Evolutionary conservation across 2,797 vertebrate genomes (phyloP).

Genomic region (Danio kyathit): DNA sequence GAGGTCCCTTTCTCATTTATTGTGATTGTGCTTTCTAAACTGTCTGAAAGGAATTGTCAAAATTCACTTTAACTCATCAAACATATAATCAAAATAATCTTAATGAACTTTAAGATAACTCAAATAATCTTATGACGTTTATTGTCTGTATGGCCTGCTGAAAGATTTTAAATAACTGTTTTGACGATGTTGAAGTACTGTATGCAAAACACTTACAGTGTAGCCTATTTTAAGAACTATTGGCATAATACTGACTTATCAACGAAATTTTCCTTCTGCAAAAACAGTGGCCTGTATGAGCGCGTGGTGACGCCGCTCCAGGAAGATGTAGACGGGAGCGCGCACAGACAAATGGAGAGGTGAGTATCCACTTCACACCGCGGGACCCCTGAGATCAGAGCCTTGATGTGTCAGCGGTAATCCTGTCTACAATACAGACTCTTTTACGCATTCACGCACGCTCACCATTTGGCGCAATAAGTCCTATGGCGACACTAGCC

Average conservation of each 20-base stretch:
- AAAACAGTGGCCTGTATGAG: neutral
- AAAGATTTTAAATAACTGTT: too few relatives aligned
- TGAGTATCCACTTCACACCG: conserved; percentile 45
- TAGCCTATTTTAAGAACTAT: neutral
- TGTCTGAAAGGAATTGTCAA: too few relatives aligned
- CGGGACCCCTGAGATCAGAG: conserved; percentile 46
- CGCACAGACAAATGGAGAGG: conserved; percentile 40
- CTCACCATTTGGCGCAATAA: conserved; percentile 82
- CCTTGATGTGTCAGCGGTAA: conserved; percentile 38
- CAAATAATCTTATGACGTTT: too few relatives aligned
- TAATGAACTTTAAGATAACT: too few relatives aligned
- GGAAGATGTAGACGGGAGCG: conserved; percentile 9
- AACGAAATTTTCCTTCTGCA: neutral
- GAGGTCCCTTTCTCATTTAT: too few relatives aligned
- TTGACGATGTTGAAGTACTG: neutral
- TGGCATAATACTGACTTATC: neutral
- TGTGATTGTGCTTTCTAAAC: too few relatives aligned
- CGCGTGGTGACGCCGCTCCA: conserved; percentile 8
- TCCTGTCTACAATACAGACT: conserved; percentile 5
- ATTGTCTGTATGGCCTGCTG: too few relatives aligned
- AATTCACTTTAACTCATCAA: too few relatives aligned
- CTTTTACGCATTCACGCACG: conserved; percentile 16
- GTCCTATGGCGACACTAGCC: conserved; percentile 75
- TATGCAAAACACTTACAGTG: neutral
- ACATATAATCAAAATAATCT: too few relatives aligned